Conservation (phyloP, 2,797 vertebrate species). For the Heterohyrax brucei region DNA sequence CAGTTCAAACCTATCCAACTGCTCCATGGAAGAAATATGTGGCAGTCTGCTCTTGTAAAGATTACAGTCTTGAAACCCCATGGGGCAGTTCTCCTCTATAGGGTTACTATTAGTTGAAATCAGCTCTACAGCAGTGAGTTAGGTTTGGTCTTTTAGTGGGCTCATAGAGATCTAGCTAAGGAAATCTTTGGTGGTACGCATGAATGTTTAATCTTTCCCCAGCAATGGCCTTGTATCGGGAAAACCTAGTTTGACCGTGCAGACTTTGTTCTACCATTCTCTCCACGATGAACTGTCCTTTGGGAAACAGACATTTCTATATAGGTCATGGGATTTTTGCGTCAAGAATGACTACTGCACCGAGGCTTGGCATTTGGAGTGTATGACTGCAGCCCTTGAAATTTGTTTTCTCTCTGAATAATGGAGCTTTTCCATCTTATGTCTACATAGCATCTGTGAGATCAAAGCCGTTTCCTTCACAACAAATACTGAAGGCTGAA, state of each 20-base stretch:
- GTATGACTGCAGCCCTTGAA: constrained; percentile 62
- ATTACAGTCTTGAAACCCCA: no score
- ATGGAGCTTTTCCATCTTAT: constrained; percentile 27
- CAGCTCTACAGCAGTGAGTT: no score
- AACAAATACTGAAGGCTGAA: constrained; percentile 72
- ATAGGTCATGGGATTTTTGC: constrained; percentile 17
- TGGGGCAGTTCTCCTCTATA: no score
- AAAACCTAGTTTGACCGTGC: background rate
- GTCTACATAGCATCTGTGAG: constrained; percentile 69
- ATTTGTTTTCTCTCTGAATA: constrained; percentile 72
- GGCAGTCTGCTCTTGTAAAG: no score
- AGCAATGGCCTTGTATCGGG: background rate
- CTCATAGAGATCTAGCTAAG: background rate
- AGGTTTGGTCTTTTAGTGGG: no score
- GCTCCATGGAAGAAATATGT: no score
- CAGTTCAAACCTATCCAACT: no score
- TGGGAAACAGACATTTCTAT: constrained; percentile 16
- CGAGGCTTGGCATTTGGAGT: constrained; percentile 40
- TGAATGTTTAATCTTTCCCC: background rate
- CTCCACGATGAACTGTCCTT: background rate
- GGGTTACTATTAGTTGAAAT: no score
- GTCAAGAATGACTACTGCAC: background rate
- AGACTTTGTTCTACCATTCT: background rate
- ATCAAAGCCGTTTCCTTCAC: constrained; percentile 78
- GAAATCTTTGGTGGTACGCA: background rate